Base-by-base conservation (phyloP, 2,113 vertebrate genomes). In the Camelus bactrianus region DNA sequence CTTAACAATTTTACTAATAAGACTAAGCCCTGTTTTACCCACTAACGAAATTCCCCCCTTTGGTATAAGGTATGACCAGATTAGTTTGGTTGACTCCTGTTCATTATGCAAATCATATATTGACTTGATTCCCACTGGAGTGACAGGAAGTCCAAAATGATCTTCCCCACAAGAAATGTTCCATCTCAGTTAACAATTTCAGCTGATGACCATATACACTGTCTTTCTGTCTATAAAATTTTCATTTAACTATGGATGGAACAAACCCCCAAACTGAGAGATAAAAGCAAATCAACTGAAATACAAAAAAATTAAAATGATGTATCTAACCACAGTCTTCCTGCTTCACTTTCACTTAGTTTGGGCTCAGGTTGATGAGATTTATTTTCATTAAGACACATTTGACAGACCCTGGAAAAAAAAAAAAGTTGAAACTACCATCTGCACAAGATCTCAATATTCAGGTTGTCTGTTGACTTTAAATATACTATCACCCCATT, bases 271-370 rank as follows among this genome's bases (percentile, higher is more conserved):
- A 75, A 70, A 30, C 12, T 70, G 30, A 8, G 77, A 89, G 52
- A 88, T 75, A 60, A 80, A 96, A 93, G 10, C 35, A 89, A 91
- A 35, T 84, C 16, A 86, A 19, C 24, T 93, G 14, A 86, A 82
- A 89, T 20, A 75, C 7, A 96, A 28, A 73, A 88, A 91, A 87
- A 75, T 8, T 76, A 76, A 88, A 93, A 50, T 60, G 22, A 28
- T 52, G 70, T 26, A 46, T 54, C 72, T 67, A 93, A 17, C 28
- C 6, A 60, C 42, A 93, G 9, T 79, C 32, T 91, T 96, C 67
- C 58, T 28, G 75, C 10, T 87, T 94, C 80, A 42, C 35, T 35
- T 93, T 96, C 83, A 89, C 7, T 90, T 75, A 65, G 14, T 67
- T 73, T 64, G 42, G 60, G 56, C 20, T 94, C 35, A 62, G 24